Evolutionary conservation across 2,797 vertebrate species (phyloP).

Genomic region (Ctenosaura bakeri): DNA sequence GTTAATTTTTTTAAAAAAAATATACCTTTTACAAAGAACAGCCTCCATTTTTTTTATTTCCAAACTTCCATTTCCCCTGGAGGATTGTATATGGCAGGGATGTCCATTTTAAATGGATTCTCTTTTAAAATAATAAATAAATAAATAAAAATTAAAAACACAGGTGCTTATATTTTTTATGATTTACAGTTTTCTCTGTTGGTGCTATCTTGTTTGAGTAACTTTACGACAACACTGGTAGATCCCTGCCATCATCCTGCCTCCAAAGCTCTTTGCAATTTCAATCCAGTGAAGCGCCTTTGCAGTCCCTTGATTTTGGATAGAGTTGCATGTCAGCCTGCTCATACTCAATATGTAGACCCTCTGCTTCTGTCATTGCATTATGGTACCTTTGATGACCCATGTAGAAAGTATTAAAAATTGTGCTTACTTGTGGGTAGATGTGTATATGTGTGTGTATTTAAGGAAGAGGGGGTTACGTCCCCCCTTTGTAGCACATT

Average conservation of each 20-base stretch:
- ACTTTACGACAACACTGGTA: conserved; percentile 73
- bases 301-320: conserved; percentile 41
- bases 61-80: conserved; percentile 69
- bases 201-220: conserved; percentile 89
- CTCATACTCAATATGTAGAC: not conserved
- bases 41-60: conserved; percentile 38
- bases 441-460: not conserved
- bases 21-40: not conserved
- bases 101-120: conserved; percentile 67
- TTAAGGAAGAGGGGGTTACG: not conserved
- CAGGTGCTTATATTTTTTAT: conserved; percentile 86
- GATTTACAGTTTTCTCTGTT: conserved; percentile 85
- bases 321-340: conserved; percentile 72
- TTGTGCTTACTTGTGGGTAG: not conserved
- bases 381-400: conserved; percentile 55
- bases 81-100: conserved; percentile 77
- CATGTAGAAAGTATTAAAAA: conserved; percentile 14
- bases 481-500: not conserved
- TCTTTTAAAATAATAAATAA: conserved; percentile 21
- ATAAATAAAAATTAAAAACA: conserved; percentile 68
- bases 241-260: conserved; percentile 70
- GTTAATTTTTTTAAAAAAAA: conserved; percentile 62
- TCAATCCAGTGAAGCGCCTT: conserved; percentile 19
- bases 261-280: conserved; percentile 62
- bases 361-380: conserved; percentile 50